Percentiles rank a stretch among this genome's conserved stretches.
phyloP scores from a whole-genome alignment of 2,888 invertebrate species.

The Malthinus flaveolus region DNA sequence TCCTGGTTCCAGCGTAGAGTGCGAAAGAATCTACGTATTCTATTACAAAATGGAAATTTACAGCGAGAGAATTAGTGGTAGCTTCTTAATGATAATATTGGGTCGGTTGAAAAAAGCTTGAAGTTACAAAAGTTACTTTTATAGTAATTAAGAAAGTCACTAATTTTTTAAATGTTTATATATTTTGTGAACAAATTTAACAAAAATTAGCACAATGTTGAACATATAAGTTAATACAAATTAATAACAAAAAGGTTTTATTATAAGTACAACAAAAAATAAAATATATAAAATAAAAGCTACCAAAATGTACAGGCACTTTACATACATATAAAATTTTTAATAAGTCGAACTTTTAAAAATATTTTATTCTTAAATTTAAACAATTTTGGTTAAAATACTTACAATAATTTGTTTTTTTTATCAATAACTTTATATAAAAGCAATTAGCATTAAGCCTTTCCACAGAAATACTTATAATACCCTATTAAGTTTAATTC shows the following conservation, averaged over 20 bases:
- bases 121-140: no score
- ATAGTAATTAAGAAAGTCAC: no score
- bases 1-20: no score
- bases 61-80: no score
- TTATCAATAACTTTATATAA: neutral
- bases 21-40: no score
- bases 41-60: no score
- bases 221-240: constrained; percentile 6
- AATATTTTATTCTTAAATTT: constrained; percentile 18
- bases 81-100: no score
- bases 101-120: no score
- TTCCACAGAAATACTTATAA: neutral
- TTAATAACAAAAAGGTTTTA: constrained; percentile 1
- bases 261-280: constrained; percentile 12
- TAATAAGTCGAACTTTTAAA: constrained; percentile 18
- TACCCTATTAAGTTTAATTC: no score
- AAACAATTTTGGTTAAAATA: constrained; percentile 15
- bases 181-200: constrained; percentile 17
- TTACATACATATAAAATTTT: constrained; percentile 22
- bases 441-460: constrained; percentile 8
- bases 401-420: constrained; percentile 2
- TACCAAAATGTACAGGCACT: constrained; percentile 25
- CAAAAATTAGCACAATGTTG: constrained; percentile 23
- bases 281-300: constrained; percentile 13
- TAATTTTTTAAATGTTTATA: neutral